phyloP scores from a whole-genome alignment of 2,797 vertebrate species.

The Muscicapa striata region DNA sequence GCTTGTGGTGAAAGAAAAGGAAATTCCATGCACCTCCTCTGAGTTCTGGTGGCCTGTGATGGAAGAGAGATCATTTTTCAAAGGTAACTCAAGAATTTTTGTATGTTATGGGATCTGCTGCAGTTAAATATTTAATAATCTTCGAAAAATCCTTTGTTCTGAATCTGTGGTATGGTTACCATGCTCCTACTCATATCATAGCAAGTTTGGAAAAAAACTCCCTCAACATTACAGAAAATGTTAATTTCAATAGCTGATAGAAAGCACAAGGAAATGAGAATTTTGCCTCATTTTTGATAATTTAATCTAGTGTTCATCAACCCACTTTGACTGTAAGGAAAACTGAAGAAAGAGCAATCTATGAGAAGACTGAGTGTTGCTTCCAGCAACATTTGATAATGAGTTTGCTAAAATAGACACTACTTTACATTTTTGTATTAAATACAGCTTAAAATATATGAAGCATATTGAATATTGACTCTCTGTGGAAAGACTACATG shows the following conservation, averaged over 20 bases:
- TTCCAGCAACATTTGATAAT: constrained; percentile 3
- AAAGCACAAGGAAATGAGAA: background rate
- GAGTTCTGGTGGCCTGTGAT: background rate
- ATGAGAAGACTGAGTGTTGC: background rate
- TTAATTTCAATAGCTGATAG: background rate
- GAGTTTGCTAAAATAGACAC: background rate
- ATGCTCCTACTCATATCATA: background rate
- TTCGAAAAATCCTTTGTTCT: background rate
- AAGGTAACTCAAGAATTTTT: background rate
- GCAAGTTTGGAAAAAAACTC: background rate
- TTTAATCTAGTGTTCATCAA: background rate
- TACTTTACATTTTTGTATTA: background rate
- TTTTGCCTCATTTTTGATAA: background rate
- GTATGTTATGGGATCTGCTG: background rate
- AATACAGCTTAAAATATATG: background rate
- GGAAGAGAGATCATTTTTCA: background rate
- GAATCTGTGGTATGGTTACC: background rate
- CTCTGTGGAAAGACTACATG: background rate
- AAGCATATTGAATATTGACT: background rate
- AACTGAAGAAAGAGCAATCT: background rate
- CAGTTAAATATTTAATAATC: background rate
- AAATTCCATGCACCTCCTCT: background rate
- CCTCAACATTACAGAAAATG: background rate
- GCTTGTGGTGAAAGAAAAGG: background rate
- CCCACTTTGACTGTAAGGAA: background rate